Conservation (phyloP, 2,113 vertebrate species). For the Engraulis encrasicolus region DNA sequence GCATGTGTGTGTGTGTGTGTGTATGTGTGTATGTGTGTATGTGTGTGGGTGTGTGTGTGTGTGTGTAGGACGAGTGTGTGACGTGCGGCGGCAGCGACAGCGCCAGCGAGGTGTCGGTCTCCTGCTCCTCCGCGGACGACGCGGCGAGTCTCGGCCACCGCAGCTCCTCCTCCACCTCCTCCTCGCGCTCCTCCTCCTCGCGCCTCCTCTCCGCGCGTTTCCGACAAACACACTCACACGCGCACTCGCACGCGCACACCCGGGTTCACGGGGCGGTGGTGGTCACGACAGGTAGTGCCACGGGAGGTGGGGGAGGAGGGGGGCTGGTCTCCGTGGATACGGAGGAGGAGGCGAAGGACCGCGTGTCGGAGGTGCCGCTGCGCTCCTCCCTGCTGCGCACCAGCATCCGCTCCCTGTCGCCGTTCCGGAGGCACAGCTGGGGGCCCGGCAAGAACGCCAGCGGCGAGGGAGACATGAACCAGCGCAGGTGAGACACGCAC, state of each 20-base stretch:
- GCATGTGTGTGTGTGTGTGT: background rate
- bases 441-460: conserved; percentile 89
- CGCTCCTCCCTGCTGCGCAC: conserved; percentile 72
- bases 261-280: no score
- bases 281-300: conserved; percentile 54
- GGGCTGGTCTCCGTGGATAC: conserved; percentile 74
- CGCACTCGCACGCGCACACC: no score
- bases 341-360: conserved; percentile 90
- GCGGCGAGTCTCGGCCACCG: conserved; percentile 82
- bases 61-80: conserved; percentile 60
- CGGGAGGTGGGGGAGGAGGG: conserved; percentile 52
- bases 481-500: conserved; percentile 85
- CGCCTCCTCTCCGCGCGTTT: background rate
- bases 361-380: conserved; percentile 82
- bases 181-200: background rate
- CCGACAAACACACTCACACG: no score
- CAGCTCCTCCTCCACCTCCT: conserved; percentile 77
- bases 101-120: conserved; percentile 77
- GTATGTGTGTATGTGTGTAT: background rate
- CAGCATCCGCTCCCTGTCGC: conserved; percentile 85
- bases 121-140: conserved; percentile 90
- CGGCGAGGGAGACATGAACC: conserved; percentile 87
- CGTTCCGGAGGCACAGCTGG: conserved; percentile 95
- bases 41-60: conserved; percentile 9
- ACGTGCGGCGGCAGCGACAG: conserved; percentile 74